Evolutionary conservation across 2,888 invertebrate species (phyloP).

Genomic region (Coelopa pilipes): DNA sequence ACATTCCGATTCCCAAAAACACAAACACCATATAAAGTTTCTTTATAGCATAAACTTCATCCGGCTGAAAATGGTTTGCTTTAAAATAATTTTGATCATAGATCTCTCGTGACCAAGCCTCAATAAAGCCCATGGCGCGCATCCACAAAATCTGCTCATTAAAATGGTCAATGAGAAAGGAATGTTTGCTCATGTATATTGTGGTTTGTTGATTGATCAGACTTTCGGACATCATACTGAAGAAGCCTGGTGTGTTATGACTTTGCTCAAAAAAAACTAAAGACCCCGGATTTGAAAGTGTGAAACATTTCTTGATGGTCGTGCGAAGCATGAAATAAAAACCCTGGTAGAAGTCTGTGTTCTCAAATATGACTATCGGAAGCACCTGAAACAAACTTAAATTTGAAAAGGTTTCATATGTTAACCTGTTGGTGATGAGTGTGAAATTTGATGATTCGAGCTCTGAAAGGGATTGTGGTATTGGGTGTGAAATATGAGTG

Average conservation of each 20-base stretch:
- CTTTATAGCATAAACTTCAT: neutral
- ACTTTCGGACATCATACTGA: conserved; percentile 43
- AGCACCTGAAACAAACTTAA: neutral
- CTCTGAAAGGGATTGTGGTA: conserved; percentile 34
- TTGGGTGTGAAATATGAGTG: conserved; percentile 32
- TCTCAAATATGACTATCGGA: neutral
- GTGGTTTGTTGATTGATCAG: conserved; percentile 36
- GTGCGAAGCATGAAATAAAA: neutral
- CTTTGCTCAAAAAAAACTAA: neutral
- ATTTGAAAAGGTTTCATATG: conserved; percentile 32
- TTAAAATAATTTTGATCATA: conserved; percentile 41
- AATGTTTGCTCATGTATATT: conserved; percentile 48
- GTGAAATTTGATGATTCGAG: conserved; percentile 33
- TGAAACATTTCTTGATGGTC: neutral
- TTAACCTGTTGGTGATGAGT: conserved; percentile 21
- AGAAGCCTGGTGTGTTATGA: conserved; percentile 12
- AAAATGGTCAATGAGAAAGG: conserved; percentile 44
- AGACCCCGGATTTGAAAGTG: neutral
- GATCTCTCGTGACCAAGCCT: conserved; percentile 43
- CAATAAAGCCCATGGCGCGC: conserved; percentile 45
- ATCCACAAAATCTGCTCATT: conserved; percentile 46
- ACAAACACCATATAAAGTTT: conserved; percentile 38
- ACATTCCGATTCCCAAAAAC: conserved; percentile 37
- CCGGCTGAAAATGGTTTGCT: neutral
- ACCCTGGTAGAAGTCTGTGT: neutral